phyloP scores from a whole-genome alignment of 2,797 vertebrate genomes.

The Malurus splendens region DNA sequence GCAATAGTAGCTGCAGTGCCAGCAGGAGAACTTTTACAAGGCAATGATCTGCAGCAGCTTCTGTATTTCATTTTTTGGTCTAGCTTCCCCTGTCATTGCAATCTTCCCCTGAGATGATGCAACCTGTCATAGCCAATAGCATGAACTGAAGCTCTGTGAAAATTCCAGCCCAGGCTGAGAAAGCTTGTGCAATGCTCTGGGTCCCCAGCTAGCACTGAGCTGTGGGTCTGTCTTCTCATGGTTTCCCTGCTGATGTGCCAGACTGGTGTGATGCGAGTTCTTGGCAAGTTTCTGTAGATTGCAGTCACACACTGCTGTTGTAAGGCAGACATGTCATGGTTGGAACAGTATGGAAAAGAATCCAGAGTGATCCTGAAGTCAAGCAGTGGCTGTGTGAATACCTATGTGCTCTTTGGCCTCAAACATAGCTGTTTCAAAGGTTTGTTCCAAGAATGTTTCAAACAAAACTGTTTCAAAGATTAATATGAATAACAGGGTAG shows the following conservation, averaged over 20 bases:
- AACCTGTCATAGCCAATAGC: not conserved
- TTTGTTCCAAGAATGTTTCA: not conserved
- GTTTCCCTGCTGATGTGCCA: not conserved
- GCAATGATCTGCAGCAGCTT: not conserved
- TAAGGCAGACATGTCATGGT: rapidly evolving
- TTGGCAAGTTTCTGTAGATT: not conserved
- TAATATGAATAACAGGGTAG: not conserved
- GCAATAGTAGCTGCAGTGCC: not conserved
- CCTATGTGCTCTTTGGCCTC: not conserved
- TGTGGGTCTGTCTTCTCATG: not conserved
- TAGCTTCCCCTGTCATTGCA: not conserved
- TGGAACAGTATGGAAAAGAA: not conserved
- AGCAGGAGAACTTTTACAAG: not conserved
- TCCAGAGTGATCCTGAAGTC: not conserved
- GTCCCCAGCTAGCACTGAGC: not conserved
- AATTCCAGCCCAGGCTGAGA: not conserved
- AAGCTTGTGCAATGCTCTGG: not conserved
- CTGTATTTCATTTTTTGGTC: not conserved
- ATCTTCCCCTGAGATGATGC: not conserved
- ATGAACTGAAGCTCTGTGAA: not conserved
- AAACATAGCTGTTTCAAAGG: not conserved
- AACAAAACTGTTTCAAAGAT: not conserved
- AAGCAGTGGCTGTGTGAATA: not conserved
- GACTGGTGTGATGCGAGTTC: not conserved
- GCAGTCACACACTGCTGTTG: not conserved